Evolutionary conservation across 2,888 invertebrate species (phyloP), one percentile per base, ranked within the genome.

Genomic region (Agrochola lychnidis): DNA sequence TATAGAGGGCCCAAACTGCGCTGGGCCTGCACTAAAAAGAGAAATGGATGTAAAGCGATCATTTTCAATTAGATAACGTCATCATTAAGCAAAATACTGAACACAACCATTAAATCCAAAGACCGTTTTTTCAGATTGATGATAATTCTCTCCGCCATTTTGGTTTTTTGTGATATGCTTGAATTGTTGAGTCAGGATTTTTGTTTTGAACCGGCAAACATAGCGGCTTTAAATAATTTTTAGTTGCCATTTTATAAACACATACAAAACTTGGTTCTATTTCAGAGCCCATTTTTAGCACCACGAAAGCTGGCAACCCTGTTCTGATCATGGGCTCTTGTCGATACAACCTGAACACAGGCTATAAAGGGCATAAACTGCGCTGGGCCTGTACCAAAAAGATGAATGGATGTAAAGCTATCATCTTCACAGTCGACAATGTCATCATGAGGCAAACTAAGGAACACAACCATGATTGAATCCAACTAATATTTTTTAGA

Each of bases 291-390:
- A 14, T 81, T 42, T 79, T 85, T 48, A 72, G 79, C 12, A 62
- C 67, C 7, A 84, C 86, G 0, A 80, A 73, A 72, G 45, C 62
- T 9, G 89, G 89, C 7, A 83, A 82, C 5, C 86, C 84, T 5
- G 85, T 88, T 42, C 63, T 89, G 16, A 57, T 75, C 25, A 30
- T 77, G 14, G 73, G 73, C 10, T 70, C 70, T 19, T 67, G 84
- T 51, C 81, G 87, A 3, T 89, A 79, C 40, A 86, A 87, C 30
- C 56, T 71, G n/a, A 56, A 6, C 16, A 4, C 53, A 6, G 30
- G 72, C 5, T 77, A 81, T 48, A 83, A 19, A 59, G 80, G 83
- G 5, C 30, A 70, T 3, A 80, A 76, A 56, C 64, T 62, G 2
- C 80, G 86, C 69, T 85, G 85, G 86, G n/a, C 59, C 6, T 86